Evolutionary conservation across 2,888 invertebrate genomes (phyloP), one percentile per base, ranked within the genome.

Genomic region (Tipula confusa): DNA sequence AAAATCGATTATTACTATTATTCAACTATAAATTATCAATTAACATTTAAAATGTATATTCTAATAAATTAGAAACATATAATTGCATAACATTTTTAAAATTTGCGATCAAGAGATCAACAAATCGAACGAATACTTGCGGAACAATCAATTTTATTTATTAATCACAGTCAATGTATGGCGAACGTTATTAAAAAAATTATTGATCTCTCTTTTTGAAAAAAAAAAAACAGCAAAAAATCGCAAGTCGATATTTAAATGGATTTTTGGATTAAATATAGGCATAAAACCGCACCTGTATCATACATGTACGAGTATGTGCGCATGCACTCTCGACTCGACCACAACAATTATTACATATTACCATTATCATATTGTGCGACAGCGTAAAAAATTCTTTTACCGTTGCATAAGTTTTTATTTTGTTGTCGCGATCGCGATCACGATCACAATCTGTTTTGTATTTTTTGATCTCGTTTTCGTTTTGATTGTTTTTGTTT

Each of bases 381-480:
- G 9, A 24, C 7, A 64, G 9, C 11, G 24, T 48, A 43, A 43
- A 64, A 64, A 64, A 64, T 64, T 64, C 64, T 64, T 64, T 64
- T 24, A 64, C 64, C 24, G 24, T 64, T 64, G 64, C 64, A 64
- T 64, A 64, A 64, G 64, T 64, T 64, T 64, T 64, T 64, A 64
- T 64, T 64, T 64, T 64, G 64, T 64, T 2, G 64, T 64, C 64
- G 18, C 64, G 48, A 48, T 18, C 48, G 48, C 48, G 64, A 64
- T 64, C 64, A 64, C 64, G 24, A 64, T 64, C 64, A 43, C 13
- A 43, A 43, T 1, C 24, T 64, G 64, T 64, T 24, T 64, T 64
- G 64, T 64, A n/a, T n/a, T n/a, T 64, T 64, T 64, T 24, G 24
- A 9, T 64, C 24, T 64, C 64, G 64, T 11, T 64, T 9, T 18